Evolutionary conservation across 2,113 vertebrate genomes (phyloP), one percentile per base, ranked within the genome.

Genomic region (Talpa occidentalis): DNA sequence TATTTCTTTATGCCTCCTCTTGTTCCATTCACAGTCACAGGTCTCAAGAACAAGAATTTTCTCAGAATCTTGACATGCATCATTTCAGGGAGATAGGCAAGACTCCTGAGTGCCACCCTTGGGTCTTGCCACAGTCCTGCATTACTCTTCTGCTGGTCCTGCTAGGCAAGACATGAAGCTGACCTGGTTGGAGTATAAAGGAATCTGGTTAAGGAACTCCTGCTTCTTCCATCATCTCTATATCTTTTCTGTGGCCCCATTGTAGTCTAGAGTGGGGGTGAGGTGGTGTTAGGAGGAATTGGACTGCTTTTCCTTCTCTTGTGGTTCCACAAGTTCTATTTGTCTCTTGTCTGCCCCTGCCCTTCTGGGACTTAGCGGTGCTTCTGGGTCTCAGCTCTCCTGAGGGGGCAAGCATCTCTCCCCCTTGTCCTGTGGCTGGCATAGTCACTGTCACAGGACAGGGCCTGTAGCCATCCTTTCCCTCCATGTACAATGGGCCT

Each of bases 381-480:
- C 44, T 62, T 74, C 40, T 21, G 80, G 47, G 56, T 84, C 92
- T 92, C 60, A 77, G 59, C 24, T 47, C 26, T 59, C 40, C 37
- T n/a, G 40, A 64, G 67, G 21, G 78, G 44, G 49, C 0, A 0
- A 77, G 90, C 54, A 19, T 93, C 37, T 72, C 52, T 91, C 3
- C 21, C 44, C 12, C 10, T 9, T 11, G 22, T 82, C 64, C 35
- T 62, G 12, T 78, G 82, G 89, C 74, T 88, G 67, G 82, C 72
- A 88, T 44, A 95, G 95, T 94, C 91, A 93, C 32, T 66, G 54
- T 96, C 95, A 97, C 91, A 91, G 95, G 97, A 96, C 88, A 37
- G 60, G 77, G 81, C 90, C 24, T 17, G 0, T 28, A 40, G 70
- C 79, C 54, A 62, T 93, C 82, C 90, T 93, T 93, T 66, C 60